Evolutionary conservation across 2,113 vertebrate genomes (phyloP).

Genomic region (Anhinga anhinga): DNA sequence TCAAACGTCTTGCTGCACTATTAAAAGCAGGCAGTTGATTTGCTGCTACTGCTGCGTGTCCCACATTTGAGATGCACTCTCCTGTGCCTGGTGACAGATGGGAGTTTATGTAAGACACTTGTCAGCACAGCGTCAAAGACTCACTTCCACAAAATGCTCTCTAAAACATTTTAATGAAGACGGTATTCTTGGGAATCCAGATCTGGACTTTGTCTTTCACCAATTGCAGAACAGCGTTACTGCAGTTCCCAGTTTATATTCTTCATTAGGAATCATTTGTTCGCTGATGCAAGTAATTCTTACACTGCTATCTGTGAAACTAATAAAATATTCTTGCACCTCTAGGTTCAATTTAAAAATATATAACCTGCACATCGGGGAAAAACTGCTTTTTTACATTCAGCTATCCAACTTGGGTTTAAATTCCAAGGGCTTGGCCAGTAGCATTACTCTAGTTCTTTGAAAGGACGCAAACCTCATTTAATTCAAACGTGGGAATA

Average conservation of each 20-base stretch:
- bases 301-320: neutral
- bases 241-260: neutral
- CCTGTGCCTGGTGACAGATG: conserved; percentile 31
- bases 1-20: neutral
- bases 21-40: conserved; percentile 22
- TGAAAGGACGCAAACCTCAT: neutral
- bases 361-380: neutral
- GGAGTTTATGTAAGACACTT: conserved; percentile 51
- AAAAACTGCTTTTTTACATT: neutral
- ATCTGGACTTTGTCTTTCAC: neutral
- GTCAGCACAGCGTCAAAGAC: neutral
- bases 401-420: neutral
- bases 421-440: neutral
- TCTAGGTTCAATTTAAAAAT: neutral
- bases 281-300: neutral
- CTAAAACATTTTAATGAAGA: neutral
- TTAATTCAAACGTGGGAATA: neutral
- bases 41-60: neutral
- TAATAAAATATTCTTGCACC: neutral
- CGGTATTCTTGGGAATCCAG: neutral
- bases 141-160: neutral
- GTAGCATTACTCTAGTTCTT: neutral
- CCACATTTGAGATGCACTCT: neutral
- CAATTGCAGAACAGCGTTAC: neutral
- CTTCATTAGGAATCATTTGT: neutral